Evolutionary conservation across 35 echinoderm and acorn worm genomes (phyloP).

Genomic region (Ophiothrix spiculata): DNA sequence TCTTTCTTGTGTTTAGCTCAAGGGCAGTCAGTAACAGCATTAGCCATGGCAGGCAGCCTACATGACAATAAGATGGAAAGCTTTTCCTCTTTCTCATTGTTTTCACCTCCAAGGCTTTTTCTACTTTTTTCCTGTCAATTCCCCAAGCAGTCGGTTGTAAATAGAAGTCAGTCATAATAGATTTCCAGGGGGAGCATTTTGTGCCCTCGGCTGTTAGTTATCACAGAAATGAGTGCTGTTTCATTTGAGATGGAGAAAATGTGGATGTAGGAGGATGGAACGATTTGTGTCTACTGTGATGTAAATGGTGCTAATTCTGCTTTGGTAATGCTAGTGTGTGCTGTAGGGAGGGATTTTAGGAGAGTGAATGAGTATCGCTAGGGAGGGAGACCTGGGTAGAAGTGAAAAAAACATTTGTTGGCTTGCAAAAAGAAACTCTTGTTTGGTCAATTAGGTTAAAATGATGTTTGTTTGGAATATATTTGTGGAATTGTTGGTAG

Average conservation of each 20-base stretch:
- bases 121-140: background rate
- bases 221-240: conserved; percentile 4
- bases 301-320: background rate
- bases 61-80: conserved; percentile 9
- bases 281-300: conserved; percentile 1
- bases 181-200: conserved; percentile 6
- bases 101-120: background rate
- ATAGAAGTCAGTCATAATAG: conserved; percentile 13
- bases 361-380: background rate
- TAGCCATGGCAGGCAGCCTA: background rate
- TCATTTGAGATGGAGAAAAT: conserved; percentile 8
- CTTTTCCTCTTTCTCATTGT: conserved; percentile 3
- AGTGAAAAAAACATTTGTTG: background rate
- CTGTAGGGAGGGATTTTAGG: background rate
- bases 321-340: background rate
- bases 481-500: no score
- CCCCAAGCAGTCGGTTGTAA: conserved; percentile 7
- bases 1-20: background rate
- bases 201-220: conserved; percentile 10
- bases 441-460: no score
- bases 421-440: background rate
- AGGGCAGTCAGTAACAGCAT: conserved; percentile 1
- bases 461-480: no score
- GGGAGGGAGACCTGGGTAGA: background rate
- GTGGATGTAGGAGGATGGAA: background rate